Evolutionary conservation across 2,888 invertebrate genomes (phyloP).

Genomic region (Volucella bombylans): DNA sequence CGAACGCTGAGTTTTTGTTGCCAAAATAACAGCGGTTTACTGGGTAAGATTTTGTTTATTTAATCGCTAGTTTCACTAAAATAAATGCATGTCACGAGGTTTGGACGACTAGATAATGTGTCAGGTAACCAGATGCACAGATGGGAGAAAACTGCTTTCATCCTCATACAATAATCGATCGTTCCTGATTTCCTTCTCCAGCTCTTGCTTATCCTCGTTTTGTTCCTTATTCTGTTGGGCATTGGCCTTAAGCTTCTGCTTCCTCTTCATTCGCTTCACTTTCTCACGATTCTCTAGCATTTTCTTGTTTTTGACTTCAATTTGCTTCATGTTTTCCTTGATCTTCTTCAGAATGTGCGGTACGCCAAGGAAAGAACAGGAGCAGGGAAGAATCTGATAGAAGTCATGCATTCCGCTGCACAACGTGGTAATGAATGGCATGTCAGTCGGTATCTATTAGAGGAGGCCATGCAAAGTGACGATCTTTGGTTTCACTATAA

Average conservation of each 20-base stretch:
- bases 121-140: no score
- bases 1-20: no score
- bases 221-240: not conserved
- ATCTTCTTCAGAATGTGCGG: conserved; percentile 17
- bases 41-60: conserved; percentile 23
- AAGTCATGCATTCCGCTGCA: conserved; percentile 77
- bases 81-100: no score
- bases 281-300: not conserved
- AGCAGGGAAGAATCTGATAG: conserved; percentile 77
- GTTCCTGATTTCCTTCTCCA: conserved; percentile 45
- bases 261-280: no score
- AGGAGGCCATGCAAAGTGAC: conserved; percentile 76
- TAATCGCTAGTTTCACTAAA: not conserved
- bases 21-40: no score
- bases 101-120: not conserved
- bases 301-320: no score
- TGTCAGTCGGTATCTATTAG: conserved; percentile 73
- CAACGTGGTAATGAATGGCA: conserved; percentile 76
- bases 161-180: conserved; percentile 48
- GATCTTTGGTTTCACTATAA: conserved; percentile 75
- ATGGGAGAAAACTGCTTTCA: no score
- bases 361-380: conserved; percentile 75
- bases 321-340: conserved; percentile 1
- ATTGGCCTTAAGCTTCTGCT: conserved; percentile 9
- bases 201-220: conserved; percentile 25